phyloP scores from a whole-genome alignment of 2,797 vertebrate species.

The Botia almorhae region DNA sequence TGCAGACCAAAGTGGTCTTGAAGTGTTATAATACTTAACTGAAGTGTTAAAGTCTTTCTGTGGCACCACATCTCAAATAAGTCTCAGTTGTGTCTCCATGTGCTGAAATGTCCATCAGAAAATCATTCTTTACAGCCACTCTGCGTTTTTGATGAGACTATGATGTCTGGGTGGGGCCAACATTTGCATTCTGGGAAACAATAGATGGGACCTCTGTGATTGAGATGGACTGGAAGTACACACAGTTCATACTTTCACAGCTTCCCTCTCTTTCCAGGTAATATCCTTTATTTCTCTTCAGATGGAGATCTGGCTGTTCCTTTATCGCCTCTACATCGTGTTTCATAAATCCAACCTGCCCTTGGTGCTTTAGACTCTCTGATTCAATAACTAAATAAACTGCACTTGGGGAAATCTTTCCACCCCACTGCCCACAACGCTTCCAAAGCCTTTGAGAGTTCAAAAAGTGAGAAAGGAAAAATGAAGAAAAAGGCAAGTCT shows the following conservation, averaged over 20 bases:
- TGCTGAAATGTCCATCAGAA: background rate
- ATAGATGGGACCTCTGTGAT: background rate
- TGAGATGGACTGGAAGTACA: background rate
- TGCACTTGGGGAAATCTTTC: slow-evolving; percentile 68
- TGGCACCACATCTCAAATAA: background rate
- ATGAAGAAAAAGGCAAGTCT: slow-evolving; percentile 66
- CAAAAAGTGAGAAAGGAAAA: slow-evolving; percentile 45
- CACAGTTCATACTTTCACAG: background rate
- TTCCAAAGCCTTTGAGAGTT: slow-evolving; percentile 63
- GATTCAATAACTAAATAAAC: slow-evolving; percentile 79
- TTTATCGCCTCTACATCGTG: slow-evolving; percentile 28
- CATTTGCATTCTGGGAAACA: slow-evolving; percentile 15
- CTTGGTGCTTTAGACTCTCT: slow-evolving; percentile 57
- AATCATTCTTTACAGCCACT: background rate
- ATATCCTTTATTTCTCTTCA: slow-evolving; percentile 27
- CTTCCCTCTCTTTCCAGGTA: background rate
- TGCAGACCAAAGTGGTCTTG: background rate
- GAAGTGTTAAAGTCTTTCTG: background rate
- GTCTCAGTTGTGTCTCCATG: background rate
- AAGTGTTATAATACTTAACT: background rate
- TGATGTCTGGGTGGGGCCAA: background rate
- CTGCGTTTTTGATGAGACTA: background rate
- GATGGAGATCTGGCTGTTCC: background rate
- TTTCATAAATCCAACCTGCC: slow-evolving; percentile 55
- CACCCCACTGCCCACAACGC: slow-evolving; percentile 65